A percentile compares a stretch with the other conserved stretches of the same genome.
These are phyloP conservation scores for Lagria hirta DNA, from an alignment of 2,888 invertebrate genomes.

Conservation along the genomic window DNA sequence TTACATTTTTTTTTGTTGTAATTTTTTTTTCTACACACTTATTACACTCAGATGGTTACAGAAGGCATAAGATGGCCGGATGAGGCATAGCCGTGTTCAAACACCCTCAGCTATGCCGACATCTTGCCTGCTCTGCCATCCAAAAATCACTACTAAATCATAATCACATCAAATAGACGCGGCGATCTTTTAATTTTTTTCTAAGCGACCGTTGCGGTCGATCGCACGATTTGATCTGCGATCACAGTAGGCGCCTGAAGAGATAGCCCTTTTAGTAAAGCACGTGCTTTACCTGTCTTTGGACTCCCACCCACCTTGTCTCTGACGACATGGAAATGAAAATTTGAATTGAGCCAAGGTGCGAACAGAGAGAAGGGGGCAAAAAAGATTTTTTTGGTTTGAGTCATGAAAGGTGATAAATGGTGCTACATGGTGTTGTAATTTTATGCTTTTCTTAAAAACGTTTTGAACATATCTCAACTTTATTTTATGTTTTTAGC, in stretches of 20 bases:
- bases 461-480: too few relatives aligned
- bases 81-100: slow-evolving; percentile 77
- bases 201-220: slow-evolving; percentile 26
- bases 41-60: slow-evolving; percentile 29
- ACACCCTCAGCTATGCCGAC: slow-evolving; percentile 83
- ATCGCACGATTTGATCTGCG: slow-evolving; percentile 27
- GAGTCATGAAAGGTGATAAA: too few relatives aligned
- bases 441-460: too few relatives aligned
- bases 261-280: slow-evolving; percentile 37
- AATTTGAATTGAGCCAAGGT: too few relatives aligned
- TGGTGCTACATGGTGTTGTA: too few relatives aligned
- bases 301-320: slow-evolving; percentile 19
- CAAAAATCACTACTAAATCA: slow-evolving; percentile 28
- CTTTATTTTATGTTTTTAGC: too few relatives aligned
- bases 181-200: slow-evolving; percentile 12
- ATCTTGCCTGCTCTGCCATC: slow-evolving; percentile 76
- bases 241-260: slow-evolving; percentile 16
- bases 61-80: slow-evolving; percentile 74
- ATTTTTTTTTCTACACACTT: not conserved
- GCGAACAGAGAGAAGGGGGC: too few relatives aligned
- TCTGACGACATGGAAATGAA: slow-evolving; percentile 17
- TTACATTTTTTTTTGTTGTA: too few relatives aligned
- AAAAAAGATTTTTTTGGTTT: too few relatives aligned
- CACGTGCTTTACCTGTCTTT: slow-evolving; percentile 44
- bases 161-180: slow-evolving; percentile 21